Percentiles rank a stretch among this genome's conserved stretches.
Conservation (phyloP, 2,113 vertebrate species). For the Centrocercus urophasianus region DNA sequence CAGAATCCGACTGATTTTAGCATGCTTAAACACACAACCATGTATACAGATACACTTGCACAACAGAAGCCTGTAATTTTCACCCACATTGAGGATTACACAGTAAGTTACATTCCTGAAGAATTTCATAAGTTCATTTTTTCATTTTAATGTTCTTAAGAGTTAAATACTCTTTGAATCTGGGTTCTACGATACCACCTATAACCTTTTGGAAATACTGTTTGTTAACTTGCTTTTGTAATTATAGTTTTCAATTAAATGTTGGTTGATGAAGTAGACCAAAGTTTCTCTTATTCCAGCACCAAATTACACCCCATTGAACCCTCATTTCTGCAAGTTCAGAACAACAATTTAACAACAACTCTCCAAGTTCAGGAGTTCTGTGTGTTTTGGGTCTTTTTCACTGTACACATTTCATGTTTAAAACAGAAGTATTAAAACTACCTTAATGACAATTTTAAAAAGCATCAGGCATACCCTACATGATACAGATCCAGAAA, state of each 20-base stretch:
- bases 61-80: background rate
- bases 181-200: background rate
- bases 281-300: background rate
- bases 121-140: background rate
- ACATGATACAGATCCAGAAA: background rate
- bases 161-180: background rate
- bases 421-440: background rate
- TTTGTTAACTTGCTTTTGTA: background rate
- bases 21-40: background rate
- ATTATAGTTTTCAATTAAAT: background rate
- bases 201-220: background rate
- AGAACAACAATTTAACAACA: background rate
- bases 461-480: background rate
- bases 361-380: background rate
- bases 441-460: background rate
- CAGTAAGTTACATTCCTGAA: background rate
- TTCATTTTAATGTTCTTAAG: background rate
- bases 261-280: background rate
- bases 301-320: background rate
- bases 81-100: background rate
- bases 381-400: too few species aligned
- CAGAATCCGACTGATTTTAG: background rate
- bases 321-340: background rate
- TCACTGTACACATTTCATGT: background rate
- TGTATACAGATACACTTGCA: background rate